Conservation (phyloP, 2,797 vertebrate species). For the Neosilurus hyrtlii region DNA sequence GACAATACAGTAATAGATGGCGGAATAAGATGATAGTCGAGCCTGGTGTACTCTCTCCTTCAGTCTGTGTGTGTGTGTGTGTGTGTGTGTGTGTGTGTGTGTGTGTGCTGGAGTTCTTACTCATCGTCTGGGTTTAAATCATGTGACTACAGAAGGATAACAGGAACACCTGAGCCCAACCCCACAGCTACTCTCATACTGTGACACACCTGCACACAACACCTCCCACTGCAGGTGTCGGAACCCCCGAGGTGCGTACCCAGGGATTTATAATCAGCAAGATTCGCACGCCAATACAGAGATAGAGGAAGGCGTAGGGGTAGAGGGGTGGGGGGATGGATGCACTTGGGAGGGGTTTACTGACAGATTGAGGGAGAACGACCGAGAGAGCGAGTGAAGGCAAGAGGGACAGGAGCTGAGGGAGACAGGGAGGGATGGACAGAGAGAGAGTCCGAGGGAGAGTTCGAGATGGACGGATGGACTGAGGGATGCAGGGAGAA, state of each 20-base stretch:
- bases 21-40: no score
- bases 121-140: constrained; percentile 46
- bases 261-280: constrained; percentile 23
- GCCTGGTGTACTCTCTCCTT: no score
- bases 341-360: no score
- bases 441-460: not conserved
- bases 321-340: no score
- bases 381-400: fast-evolving
- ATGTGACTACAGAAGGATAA: constrained; percentile 11
- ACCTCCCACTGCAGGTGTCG: constrained; percentile 44
- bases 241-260: constrained; percentile 14
- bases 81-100: not conserved
- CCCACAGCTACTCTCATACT: not conserved
- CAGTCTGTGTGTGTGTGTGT: no score
- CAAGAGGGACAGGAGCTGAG: not conserved
- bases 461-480: not conserved
- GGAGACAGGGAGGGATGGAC: not conserved
- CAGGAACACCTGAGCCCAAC: constrained; percentile 29
- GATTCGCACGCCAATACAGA: not conserved
- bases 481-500: not conserved
- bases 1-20: no score
- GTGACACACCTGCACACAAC: constrained; percentile 5
- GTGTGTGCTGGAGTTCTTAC: constrained; percentile 7
- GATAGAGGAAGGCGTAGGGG: no score
- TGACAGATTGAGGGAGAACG: not conserved